A percentile compares a stretch with the other conserved stretches of the same genome.
These are phyloP conservation scores for Ptychadena robeensis DNA, from an alignment of 2,797 vertebrate genomes.

Conservation along the genomic window DNA sequence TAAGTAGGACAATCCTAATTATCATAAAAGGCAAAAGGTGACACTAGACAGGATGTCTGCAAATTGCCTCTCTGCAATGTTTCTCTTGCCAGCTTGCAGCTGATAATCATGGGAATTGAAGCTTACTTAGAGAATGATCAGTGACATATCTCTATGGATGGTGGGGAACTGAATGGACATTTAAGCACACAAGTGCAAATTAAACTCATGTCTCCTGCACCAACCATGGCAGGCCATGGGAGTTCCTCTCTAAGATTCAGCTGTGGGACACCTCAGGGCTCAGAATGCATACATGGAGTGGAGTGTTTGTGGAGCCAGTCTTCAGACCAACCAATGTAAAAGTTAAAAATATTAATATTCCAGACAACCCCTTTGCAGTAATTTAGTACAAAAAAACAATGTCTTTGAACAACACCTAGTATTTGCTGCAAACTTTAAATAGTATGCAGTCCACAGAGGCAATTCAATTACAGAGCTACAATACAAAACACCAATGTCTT, in stretches of 20 bases:
- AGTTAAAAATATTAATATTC: neutral
- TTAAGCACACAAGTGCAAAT: neutral
- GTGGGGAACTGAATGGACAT: no score
- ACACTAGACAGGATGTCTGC: constrained; percentile 19
- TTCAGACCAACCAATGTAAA: neutral
- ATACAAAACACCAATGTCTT: no score
- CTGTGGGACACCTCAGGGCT: no score
- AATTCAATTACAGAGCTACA: neutral
- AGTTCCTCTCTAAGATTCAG: neutral
- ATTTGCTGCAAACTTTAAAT: no score
- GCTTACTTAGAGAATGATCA: neutral
- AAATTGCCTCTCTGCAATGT: constrained; percentile 1
- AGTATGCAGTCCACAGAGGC: no score
- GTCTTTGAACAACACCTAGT: no score
- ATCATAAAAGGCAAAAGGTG: constrained; percentile 18
- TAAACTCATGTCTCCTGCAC: neutral
- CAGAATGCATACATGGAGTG: no score
- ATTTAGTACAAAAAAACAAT: no score
- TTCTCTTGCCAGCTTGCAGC: neutral
- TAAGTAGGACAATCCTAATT: constrained; percentile 4
- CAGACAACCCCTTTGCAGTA: no score
- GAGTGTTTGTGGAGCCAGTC: neutral
- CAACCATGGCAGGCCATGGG: neutral
- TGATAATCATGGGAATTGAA: constrained; percentile 1
- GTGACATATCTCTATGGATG: neutral